Conservation (phyloP, 1,140 invertebrate genomes). For the Megathymus violae region DNA sequence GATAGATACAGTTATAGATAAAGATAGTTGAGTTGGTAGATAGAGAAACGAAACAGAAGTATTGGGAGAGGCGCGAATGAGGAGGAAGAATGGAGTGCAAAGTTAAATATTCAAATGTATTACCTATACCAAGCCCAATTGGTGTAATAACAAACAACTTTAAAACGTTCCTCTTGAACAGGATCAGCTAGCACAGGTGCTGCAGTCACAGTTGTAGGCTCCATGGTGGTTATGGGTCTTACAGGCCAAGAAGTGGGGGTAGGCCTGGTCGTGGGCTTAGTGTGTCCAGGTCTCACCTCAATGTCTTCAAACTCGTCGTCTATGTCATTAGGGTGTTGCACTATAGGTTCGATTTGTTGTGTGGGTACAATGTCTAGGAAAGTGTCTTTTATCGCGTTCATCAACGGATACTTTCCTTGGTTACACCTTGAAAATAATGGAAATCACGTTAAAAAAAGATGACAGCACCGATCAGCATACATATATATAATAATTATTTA, state of each 20-base stretch:
- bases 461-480: too few relatives aligned
- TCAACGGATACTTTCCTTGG: conserved; percentile 89
- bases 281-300: conserved; percentile 61
- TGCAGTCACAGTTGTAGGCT: conserved; percentile 31
- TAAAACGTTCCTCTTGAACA: conserved; percentile 76
- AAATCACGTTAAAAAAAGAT: too few relatives aligned
- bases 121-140: conserved; percentile 96
- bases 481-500: too few relatives aligned
- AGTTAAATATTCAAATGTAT: conserved; percentile 11
- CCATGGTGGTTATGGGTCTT: conserved; percentile 30
- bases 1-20: too few relatives aligned
- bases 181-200: conserved; percentile 46
- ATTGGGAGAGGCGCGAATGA: background rate
- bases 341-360: conserved; percentile 43
- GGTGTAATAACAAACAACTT: conserved; percentile 96
- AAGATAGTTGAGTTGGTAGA: too few relatives aligned
- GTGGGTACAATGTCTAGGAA: conserved; percentile 79
- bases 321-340: conserved; percentile 53
- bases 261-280: conserved; percentile 26
- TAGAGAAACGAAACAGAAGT: too few relatives aligned
- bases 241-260: conserved; percentile 19
- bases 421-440: conserved; percentile 85
- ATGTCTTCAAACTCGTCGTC: conserved; percentile 72
- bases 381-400: conserved; percentile 88
- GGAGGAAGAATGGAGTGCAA: conserved; percentile 5